Percentiles rank a stretch among this genome's conserved stretches.
phyloP scores from a whole-genome alignment of 1,140 invertebrate species.

The Cotesia glomerata region DNA sequence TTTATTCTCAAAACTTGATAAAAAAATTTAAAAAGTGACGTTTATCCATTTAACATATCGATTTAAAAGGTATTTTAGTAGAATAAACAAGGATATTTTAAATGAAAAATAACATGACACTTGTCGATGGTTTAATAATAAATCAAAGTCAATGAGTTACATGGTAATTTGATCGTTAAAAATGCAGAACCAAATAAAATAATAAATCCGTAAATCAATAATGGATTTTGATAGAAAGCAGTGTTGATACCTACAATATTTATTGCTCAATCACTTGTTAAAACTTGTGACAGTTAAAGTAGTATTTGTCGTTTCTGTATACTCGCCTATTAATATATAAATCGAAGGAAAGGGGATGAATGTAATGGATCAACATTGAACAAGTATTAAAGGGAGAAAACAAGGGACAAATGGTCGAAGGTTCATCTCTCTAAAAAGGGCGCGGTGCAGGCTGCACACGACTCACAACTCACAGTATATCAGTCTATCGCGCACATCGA shows the following conservation, averaged over 20 bases:
- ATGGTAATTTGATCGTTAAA: background rate
- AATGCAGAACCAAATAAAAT: background rate
- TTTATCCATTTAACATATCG: too few species aligned
- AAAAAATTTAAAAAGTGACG: too few species aligned
- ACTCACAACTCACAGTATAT: background rate
- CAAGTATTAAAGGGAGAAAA: background rate
- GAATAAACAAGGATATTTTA: too few species aligned
- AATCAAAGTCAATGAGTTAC: too few species aligned
- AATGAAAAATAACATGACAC: too few species aligned
- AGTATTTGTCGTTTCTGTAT: background rate
- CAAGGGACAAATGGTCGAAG: background rate
- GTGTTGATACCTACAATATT: background rate
- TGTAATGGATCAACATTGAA: background rate
- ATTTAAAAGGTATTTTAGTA: too few species aligned
- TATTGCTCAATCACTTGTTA: slow-evolving; percentile 18
- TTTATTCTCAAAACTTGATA: too few species aligned
- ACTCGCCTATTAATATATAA: background rate
- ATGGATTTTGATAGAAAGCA: background rate
- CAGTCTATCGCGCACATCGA: slow-evolving; percentile 8
- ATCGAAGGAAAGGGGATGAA: slow-evolving; percentile 7
- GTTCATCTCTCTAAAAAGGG: slow-evolving; percentile 22
- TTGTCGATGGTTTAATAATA: too few species aligned
- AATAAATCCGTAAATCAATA: background rate
- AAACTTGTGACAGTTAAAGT: slow-evolving; percentile 25
- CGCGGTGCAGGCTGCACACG: slow-evolving; percentile 1